Conservation (phyloP, 2,888 invertebrate genomes). For the Anaspis maculata region DNA sequence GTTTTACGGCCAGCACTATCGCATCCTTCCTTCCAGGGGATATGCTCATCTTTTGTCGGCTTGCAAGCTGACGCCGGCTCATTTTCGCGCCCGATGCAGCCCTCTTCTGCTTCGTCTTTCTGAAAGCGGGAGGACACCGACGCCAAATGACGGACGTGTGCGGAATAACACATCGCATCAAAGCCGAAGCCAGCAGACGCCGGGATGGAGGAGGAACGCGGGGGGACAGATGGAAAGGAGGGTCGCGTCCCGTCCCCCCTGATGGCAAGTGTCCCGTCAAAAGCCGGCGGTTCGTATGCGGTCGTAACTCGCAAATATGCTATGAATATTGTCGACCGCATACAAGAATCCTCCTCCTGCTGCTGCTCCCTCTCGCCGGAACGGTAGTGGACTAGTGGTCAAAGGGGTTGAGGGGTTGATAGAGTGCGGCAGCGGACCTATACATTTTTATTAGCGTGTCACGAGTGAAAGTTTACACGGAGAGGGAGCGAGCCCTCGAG, state of each 20-base stretch:
- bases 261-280: constrained; percentile 20
- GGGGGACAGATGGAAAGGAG: constrained; percentile 8
- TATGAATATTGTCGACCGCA: constrained; percentile 25
- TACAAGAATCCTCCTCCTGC: too few relatives aligned
- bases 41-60: constrained; percentile 11
- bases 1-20: too few relatives aligned
- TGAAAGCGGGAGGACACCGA: constrained; percentile 21
- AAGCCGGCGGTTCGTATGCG: constrained; percentile 19
- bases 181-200: too few relatives aligned
- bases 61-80: constrained; percentile 24
- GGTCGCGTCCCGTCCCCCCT: constrained; percentile 9
- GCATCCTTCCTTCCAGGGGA: too few relatives aligned
- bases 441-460: constrained; percentile 9
- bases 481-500: too few relatives aligned
- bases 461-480: constrained; percentile 10
- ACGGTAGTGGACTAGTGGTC: constrained; percentile 1
- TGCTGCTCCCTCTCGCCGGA: constrained; percentile 1
- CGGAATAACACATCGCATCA: constrained; percentile 22
- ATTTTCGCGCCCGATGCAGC: constrained; percentile 22
- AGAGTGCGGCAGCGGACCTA: too few relatives aligned
- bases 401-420: constrained; percentile 14
- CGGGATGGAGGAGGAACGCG: too few relatives aligned
- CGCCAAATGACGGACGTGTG: constrained; percentile 29
- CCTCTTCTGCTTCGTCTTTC: too few relatives aligned
- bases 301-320: constrained; percentile 21